These are phyloP conservation scores for Tipula helvola DNA, from an alignment of 2,888 invertebrate genomes.

Conservation along the genomic window DNA sequence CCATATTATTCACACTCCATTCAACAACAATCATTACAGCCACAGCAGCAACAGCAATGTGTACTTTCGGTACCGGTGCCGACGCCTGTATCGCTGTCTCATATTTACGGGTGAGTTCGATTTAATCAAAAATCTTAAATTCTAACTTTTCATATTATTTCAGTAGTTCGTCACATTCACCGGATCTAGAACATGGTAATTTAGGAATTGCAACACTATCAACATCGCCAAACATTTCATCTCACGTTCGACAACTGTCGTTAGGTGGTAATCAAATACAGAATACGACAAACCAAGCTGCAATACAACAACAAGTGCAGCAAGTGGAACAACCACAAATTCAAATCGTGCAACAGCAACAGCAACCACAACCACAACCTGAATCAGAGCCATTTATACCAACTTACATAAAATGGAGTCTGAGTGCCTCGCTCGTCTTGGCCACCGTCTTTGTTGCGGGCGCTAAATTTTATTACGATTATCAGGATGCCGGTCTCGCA, in stretches of 20 bases:
- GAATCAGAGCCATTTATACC: constrained; percentile 36
- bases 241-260: neutral
- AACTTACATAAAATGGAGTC: constrained; percentile 51
- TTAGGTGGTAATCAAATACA: neutral
- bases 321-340: constrained; percentile 28
- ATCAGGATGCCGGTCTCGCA: constrained; percentile 43
- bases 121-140: neutral
- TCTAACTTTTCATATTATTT: constrained; percentile 10
- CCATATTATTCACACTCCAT: neutral
- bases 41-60: constrained; percentile 14
- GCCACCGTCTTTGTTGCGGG: constrained; percentile 57
- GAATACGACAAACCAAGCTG: neutral
- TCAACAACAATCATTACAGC: neutral
- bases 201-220: constrained; percentile 15
- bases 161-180: constrained; percentile 21
- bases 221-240: neutral
- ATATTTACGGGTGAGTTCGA: constrained; percentile 21
- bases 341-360: neutral
- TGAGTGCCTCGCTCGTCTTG: constrained; percentile 58
- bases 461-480: constrained; percentile 60
- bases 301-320: neutral
- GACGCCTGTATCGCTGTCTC: constrained; percentile 20
- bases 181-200: constrained; percentile 21
- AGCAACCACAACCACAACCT: neutral
- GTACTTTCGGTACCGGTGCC: constrained; percentile 15